These are phyloP conservation scores for Piprites chloris DNA, from an alignment of 2,113 vertebrate genomes.

Conservation along the genomic window DNA sequence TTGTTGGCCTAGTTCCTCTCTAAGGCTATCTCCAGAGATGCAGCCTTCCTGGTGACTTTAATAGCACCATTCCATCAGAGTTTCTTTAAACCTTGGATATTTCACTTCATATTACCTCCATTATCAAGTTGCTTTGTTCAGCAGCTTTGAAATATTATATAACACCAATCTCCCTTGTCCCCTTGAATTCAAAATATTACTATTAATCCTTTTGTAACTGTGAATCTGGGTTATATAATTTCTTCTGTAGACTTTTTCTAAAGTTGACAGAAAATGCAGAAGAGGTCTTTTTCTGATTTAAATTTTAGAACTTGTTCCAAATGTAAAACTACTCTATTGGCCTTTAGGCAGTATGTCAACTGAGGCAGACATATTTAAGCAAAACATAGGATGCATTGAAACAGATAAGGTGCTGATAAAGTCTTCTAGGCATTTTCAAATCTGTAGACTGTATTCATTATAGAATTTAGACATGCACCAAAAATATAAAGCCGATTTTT, in stretches of 20 bases:
- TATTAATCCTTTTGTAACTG: conserved; percentile 28
- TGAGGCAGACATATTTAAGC: conserved; percentile 19
- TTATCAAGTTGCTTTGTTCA: conserved; percentile 56
- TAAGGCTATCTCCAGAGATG: conserved; percentile 32
- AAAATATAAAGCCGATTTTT: background rate
- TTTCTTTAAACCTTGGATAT: conserved; percentile 46
- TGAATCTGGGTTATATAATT: conserved; percentile 38
- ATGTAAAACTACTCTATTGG: conserved; percentile 22
- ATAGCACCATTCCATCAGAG: conserved; percentile 9
- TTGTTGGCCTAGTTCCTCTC: conserved; percentile 37
- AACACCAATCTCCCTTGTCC: conserved; percentile 20
- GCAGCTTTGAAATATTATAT: conserved; percentile 48
- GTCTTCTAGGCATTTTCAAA: conserved; percentile 18
- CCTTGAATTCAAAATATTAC: conserved; percentile 15
- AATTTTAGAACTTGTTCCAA: conserved; percentile 47
- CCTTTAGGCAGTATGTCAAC: conserved; percentile 25
- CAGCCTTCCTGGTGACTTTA: conserved; percentile 24
- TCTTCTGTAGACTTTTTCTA: background rate
- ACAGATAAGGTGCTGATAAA: conserved; percentile 36
- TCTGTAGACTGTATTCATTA: background rate
- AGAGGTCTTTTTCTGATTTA: conserved; percentile 24
- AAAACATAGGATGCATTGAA: conserved; percentile 22
- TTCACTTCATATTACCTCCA: conserved; percentile 48
- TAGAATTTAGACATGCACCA: background rate
- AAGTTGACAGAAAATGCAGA: conserved; percentile 42